phyloP scores from a whole-genome alignment of 2,888 invertebrate species.

The Acanthosepion pharaonis region DNA sequence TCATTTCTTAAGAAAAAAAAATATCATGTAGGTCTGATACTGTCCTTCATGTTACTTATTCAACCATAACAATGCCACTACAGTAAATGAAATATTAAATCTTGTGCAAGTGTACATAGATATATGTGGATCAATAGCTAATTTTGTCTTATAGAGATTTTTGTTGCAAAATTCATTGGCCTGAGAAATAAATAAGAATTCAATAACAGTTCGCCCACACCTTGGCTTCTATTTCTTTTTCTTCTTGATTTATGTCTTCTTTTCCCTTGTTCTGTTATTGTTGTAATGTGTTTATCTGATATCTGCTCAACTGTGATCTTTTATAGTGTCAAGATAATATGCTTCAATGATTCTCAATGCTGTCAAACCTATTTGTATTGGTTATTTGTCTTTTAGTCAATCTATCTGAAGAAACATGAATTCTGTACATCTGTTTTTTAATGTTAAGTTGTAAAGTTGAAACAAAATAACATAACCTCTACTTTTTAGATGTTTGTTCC shows the following conservation, averaged over 20 bases:
- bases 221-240: not conserved
- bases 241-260: not conserved
- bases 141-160: not conserved
- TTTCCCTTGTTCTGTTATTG: not conserved
- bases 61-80: conserved; percentile 33
- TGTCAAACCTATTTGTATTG: not conserved
- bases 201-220: conserved; percentile 10
- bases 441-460: not conserved
- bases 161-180: conserved; percentile 9
- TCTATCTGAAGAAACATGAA: not conserved
- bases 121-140: conserved; percentile 9
- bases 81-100: conserved; percentile 9
- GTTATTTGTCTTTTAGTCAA: not conserved
- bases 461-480: not conserved
- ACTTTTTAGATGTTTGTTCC: not conserved
- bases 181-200: conserved; percentile 9
- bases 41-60: conserved; percentile 20
- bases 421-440: too few species aligned
- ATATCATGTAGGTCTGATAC: not conserved
- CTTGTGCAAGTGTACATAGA: conserved; percentile 7
- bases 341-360: not conserved
- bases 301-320: conserved; percentile 33
- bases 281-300: not conserved
- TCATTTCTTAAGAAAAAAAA: not conserved
- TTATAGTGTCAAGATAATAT: conserved; percentile 17